Evolutionary conservation across 2,888 invertebrate genomes (phyloP).

Genomic region (Cacoxenus indagator): DNA sequence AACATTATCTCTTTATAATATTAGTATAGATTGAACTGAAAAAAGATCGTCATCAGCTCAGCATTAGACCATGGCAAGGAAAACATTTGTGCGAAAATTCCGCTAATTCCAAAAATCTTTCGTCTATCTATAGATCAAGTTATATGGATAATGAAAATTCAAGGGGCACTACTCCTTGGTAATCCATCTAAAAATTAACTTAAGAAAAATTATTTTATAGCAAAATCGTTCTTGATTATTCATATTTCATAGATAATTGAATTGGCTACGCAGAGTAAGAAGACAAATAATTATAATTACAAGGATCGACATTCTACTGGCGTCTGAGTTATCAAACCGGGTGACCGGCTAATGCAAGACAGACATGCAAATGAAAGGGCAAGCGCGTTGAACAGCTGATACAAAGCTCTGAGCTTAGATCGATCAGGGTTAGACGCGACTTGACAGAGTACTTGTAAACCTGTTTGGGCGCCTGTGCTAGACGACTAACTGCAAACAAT

Average conservation of each 20-base stretch:
- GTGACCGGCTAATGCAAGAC: not conserved
- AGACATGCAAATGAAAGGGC: not conserved
- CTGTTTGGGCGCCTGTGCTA: slow-evolving; percentile 26
- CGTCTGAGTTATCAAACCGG: not conserved
- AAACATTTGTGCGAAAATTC: no score
- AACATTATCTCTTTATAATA: no score
- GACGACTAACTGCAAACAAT: not conserved
- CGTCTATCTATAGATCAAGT: no score
- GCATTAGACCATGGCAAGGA: no score
- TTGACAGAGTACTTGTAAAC: slow-evolving; percentile 10
- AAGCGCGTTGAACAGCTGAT: not conserved
- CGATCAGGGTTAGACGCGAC: not conserved
- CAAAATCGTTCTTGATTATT: no score
- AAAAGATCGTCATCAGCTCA: no score
- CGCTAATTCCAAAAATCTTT: no score
- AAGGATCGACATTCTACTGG: not conserved
- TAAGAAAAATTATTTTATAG: no score
- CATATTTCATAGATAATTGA: not conserved
- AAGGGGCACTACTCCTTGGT: no score
- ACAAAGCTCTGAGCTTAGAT: not conserved
- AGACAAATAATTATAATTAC: not conserved
- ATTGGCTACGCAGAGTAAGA: not conserved
- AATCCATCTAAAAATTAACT: no score
- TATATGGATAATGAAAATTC: no score
- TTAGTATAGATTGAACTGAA: no score